Conservation (phyloP, 2,797 vertebrate species). For the Columba guinea region DNA sequence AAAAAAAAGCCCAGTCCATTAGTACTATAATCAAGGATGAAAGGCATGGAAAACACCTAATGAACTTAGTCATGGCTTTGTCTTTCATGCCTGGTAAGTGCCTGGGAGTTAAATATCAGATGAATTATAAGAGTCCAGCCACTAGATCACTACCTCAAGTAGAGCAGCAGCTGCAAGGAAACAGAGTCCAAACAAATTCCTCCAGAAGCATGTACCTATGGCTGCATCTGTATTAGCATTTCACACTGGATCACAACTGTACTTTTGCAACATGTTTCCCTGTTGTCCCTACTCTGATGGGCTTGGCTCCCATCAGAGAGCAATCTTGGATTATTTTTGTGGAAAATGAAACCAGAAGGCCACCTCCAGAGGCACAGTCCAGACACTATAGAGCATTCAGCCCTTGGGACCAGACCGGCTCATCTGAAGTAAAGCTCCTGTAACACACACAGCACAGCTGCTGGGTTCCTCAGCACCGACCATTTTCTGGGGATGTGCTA, state of each 20-base stretch:
- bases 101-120: background rate
- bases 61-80: fast-evolving
- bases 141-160: background rate
- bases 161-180: background rate
- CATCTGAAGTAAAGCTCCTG: background rate
- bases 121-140: background rate
- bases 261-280: background rate
- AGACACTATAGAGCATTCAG: background rate
- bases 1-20: too few species aligned
- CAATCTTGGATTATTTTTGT: background rate
- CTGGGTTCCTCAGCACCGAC: background rate
- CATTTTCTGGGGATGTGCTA: fast-evolving
- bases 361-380: background rate
- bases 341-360: background rate
- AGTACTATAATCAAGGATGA: background rate
- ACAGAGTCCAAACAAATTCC: background rate
- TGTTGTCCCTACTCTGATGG: background rate
- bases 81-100: background rate
- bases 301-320: background rate
- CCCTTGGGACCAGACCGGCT: fast-evolving
- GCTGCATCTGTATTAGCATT: background rate
- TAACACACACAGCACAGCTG: too few species aligned
- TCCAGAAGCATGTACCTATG: background rate
- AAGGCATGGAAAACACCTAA: background rate
- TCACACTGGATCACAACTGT: background rate